Conservation (phyloP, 2,888 invertebrate species). For the Scaptomyza caliginosa region DNA sequence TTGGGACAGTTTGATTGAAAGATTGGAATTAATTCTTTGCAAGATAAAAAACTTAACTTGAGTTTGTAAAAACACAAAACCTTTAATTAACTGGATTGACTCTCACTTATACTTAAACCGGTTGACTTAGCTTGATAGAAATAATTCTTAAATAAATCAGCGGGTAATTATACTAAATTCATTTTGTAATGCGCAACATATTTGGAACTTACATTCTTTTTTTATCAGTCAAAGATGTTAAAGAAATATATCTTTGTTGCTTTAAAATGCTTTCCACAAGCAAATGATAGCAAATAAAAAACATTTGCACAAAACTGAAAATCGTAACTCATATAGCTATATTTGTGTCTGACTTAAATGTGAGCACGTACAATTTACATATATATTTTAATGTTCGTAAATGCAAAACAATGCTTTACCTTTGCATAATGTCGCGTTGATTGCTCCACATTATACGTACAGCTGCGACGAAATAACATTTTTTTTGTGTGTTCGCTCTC, state of each 20-base stretch:
- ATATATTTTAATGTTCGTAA: slow-evolving; percentile 26
- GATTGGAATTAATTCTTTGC: too few relatives aligned
- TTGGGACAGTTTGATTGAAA: too few relatives aligned
- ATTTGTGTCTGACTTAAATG: slow-evolving; percentile 15
- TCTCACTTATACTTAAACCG: too few relatives aligned
- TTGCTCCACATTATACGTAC: slow-evolving; percentile 83
- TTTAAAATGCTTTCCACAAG: slow-evolving; percentile 10
- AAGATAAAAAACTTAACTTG: too few relatives aligned
- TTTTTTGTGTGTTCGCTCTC: slow-evolving; percentile 16
- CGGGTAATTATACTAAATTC: too few relatives aligned
- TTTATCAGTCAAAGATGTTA: slow-evolving; percentile 86
- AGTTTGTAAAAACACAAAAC: too few relatives aligned
- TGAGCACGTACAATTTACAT: slow-evolving; percentile 61
- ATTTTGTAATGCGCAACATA: slow-evolving; percentile 55
- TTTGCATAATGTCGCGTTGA: slow-evolving; percentile 82
- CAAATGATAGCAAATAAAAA: neutral
- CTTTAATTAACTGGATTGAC: too few relatives aligned
- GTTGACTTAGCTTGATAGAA: too few relatives aligned
- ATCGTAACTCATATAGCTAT: slow-evolving; percentile 2
- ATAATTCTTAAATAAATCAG: too few relatives aligned
- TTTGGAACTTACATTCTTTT: slow-evolving; percentile 85
- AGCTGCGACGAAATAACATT: slow-evolving; percentile 83
- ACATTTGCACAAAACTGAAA: neutral
- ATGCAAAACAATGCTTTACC: slow-evolving; percentile 75
- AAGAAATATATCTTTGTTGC: slow-evolving; percentile 83